phyloP scores from a whole-genome alignment of 2,888 invertebrate genomes.

The Muscina levida region DNA sequence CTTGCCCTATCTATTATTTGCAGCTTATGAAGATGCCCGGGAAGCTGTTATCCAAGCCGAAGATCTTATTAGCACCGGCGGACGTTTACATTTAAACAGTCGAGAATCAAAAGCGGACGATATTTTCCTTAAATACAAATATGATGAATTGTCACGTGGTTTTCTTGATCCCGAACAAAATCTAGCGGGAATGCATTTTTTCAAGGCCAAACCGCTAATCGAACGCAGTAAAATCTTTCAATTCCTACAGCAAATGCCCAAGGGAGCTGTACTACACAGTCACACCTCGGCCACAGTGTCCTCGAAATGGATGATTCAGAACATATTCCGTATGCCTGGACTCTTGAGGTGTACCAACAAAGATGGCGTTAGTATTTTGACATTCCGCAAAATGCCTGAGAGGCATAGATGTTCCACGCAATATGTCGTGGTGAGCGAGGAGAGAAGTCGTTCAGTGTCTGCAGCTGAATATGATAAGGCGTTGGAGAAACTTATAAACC shows the following conservation, averaged over 20 bases:
- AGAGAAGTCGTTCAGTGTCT: constrained; percentile 79
- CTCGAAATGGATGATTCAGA: constrained; percentile 80
- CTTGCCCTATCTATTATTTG: too few species aligned
- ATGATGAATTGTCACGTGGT: constrained; percentile 73
- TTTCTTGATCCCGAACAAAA: constrained; percentile 73
- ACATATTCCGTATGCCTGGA: constrained; percentile 81
- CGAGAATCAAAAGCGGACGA: constrained; percentile 74
- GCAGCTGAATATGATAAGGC: constrained; percentile 81
- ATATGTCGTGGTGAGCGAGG: constrained; percentile 72
- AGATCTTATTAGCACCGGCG: constrained; percentile 75
- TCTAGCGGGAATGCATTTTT: constrained; percentile 82
- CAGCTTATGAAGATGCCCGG: constrained; percentile 76
- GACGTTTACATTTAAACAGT: constrained; percentile 70
- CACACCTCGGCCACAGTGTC: constrained; percentile 81
- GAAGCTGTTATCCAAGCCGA: constrained; percentile 75
- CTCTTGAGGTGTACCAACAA: constrained; percentile 73
- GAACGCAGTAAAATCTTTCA: constrained; percentile 82
- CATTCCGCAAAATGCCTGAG: constrained; percentile 69
- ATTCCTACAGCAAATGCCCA: constrained; percentile 83
- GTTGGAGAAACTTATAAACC: constrained; percentile 82
- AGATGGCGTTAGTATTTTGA: constrained; percentile 67
- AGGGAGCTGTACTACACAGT: constrained; percentile 81
- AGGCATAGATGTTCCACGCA: constrained; percentile 71
- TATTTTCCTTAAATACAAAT: constrained; percentile 75
- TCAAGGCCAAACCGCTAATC: constrained; percentile 81